Evolutionary conservation across 2,888 invertebrate species (phyloP), one percentile per base, ranked within the genome.

Genomic region (Ecliptopera silaceata): DNA sequence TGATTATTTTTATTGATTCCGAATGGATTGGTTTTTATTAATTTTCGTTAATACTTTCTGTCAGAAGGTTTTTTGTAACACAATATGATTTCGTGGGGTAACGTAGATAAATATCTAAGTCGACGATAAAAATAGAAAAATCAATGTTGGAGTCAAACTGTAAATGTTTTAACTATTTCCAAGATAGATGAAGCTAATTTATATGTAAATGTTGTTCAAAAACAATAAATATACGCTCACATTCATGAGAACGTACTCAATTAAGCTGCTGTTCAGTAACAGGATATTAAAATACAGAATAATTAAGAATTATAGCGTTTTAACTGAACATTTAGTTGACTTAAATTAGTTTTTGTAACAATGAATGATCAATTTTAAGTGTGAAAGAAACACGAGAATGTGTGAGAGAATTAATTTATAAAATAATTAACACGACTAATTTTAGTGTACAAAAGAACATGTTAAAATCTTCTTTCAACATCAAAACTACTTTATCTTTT

Each of bases 231-330:
- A 63, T 60, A 55, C 55, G 62, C 52, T 65, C 56, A 50, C 43
- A 57, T 56, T 60, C 65, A 68, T 72, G 76, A 67, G 74, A 77
- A 74, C 65, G 52, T 60, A 59, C 65, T 71, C 74, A 77, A 78
- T 78, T 72, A 70, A 73, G 71, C 51, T 50, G 60, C 67, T 31
- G 67, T 15, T 11, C 13, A 47, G 56, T 52, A 65, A 64, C 58
- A 57, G 54, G 50, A 52, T 59, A 59, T 51, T 61, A 56, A 46
- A 55, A 48, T 57, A 61, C 51, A 63, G 55, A 54, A 48, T 63
- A 64, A 68, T 65, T 69, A 56, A 39, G 56, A 60, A 61, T 49
- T 51, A 66, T 59, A 52, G 49, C 50, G 44, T 48, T 60, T 59
- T 54, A 60, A 58, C 56, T 60, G 49, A 64, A 56, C 52, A 48